Evolutionary conservation across 92 coral and sea anemone genomes (phyloP).

Genomic region (Zoanthus sociatus): DNA sequence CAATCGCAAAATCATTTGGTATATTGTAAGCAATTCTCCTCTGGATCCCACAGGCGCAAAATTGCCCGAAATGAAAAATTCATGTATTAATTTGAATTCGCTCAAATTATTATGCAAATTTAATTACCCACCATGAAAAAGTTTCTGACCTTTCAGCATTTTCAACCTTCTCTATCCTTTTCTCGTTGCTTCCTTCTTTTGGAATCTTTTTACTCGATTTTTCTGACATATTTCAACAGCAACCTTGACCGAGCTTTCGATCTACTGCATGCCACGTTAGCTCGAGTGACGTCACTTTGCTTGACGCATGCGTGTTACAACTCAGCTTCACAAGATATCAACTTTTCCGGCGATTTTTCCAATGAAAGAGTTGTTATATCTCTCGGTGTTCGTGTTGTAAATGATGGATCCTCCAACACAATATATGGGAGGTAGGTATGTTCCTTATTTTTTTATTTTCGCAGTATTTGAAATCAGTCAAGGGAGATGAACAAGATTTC

Average conservation of each 20-base stretch:
- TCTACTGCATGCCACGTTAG: conserved; percentile 24
- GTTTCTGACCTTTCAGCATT: conserved; percentile 43
- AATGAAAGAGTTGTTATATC: conserved; percentile 4
- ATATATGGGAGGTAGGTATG: conserved; percentile 61
- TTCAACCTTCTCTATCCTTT: conserved; percentile 31
- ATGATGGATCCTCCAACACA: conserved; percentile 65
- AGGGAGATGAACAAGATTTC: no score
- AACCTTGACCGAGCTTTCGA: neutral
- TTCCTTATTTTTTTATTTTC: no score
- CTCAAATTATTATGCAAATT: conserved; percentile 4
- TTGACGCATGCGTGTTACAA: conserved; percentile 14
- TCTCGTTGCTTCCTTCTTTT: conserved; percentile 27
- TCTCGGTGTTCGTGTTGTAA: neutral
- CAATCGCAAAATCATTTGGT: no score
- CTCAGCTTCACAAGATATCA: neutral
- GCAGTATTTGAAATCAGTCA: no score
- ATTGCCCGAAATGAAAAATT: neutral
- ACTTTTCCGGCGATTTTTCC: conserved; percentile 13
- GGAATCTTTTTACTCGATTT: neutral
- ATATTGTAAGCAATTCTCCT: neutral
- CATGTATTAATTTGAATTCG: neutral
- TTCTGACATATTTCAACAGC: conserved; percentile 1
- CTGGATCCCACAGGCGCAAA: neutral
- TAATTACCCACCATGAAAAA: conserved; percentile 49
- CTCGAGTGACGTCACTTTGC: conserved; percentile 21